phyloP scores from a whole-genome alignment of 1,140 invertebrate species.

The Drosophila micromelanica region DNA sequence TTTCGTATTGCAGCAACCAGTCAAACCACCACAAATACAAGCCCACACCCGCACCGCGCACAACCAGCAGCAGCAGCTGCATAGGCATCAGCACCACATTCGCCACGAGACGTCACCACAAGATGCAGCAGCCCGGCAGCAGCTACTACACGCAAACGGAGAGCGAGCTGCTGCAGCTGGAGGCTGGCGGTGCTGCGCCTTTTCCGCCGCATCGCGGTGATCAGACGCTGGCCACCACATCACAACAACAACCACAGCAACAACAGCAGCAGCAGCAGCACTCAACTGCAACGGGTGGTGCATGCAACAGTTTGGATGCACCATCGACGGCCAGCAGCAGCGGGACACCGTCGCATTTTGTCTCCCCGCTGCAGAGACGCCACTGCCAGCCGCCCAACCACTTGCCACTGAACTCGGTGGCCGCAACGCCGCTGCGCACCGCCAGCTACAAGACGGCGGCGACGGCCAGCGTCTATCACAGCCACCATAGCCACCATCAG shows the following conservation, averaged over 20 bases:
- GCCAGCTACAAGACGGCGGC: slow-evolving; percentile 74
- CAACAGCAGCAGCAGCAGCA: slow-evolving; percentile 31
- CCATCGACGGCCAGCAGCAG: slow-evolving; percentile 55
- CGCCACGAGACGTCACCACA: slow-evolving; percentile 17
- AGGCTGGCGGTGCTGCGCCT: slow-evolving; percentile 65
- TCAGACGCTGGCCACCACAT: slow-evolving; percentile 32
- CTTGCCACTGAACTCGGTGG: slow-evolving; percentile 76
- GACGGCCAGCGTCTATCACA: slow-evolving; percentile 49
- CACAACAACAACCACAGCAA: slow-evolving; percentile 35
- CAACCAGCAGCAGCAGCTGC: slow-evolving; percentile 14
- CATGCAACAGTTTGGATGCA: slow-evolving; percentile 62
- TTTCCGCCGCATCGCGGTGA: slow-evolving; percentile 37
- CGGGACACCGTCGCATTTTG: slow-evolving; percentile 62
- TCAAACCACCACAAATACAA: slow-evolving; percentile 51
- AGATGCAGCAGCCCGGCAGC: slow-evolving; percentile 78
- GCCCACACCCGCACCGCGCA: slow-evolving; percentile 69
- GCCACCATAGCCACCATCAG: slow-evolving; percentile 78
- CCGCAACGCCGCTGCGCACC: slow-evolving; percentile 68
- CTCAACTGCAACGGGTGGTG: slow-evolving; percentile 29
- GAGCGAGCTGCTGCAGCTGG: slow-evolving; percentile 77
- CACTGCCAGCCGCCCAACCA: slow-evolving; percentile 78
- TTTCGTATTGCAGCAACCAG: slow-evolving; percentile 37
- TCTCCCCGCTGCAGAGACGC: slow-evolving; percentile 75
- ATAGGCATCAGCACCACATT: slow-evolving; percentile 1
- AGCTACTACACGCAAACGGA: slow-evolving; percentile 83